These are phyloP conservation scores for Uropsilus gracilis DNA, from an alignment of 2,113 vertebrate genomes.

Conservation along the genomic window DNA sequence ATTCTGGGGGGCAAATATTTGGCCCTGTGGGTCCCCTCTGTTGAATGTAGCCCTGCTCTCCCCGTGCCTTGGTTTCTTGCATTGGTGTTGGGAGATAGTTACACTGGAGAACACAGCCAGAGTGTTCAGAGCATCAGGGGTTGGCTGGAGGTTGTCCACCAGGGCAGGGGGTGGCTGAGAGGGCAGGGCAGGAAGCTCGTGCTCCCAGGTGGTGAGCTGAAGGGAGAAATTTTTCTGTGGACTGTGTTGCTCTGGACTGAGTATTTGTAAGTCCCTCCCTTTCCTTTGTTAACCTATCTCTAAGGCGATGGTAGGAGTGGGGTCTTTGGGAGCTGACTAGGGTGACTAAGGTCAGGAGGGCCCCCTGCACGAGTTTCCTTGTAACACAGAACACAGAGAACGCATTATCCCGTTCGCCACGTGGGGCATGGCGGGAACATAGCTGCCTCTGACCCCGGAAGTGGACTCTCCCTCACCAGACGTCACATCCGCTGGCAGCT, in stretches of 20 bases:
- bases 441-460: not conserved
- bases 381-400: not conserved
- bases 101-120: rapidly evolving
- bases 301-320: not conserved
- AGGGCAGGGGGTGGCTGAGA: too few relatives aligned
- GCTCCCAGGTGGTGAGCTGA: not conserved
- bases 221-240: not conserved
- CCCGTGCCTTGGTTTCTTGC: not conserved
- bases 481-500: not conserved
- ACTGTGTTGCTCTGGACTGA: not conserved
- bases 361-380: not conserved
- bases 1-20: not conserved
- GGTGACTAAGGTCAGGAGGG: not conserved
- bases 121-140: not conserved
- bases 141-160: not conserved
- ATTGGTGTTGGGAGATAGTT: not conserved
- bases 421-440: not conserved
- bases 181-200: not conserved
- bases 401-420: too few relatives aligned
- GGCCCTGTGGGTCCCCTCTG: not conserved
- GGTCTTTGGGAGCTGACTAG: not conserved
- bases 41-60: not conserved
- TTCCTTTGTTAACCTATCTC: not conserved
- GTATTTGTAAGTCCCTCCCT: too few relatives aligned
- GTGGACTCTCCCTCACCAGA: not conserved